phyloP scores from a whole-genome alignment of 1,140 invertebrate genomes.

The Drosophila persimilis region DNA sequence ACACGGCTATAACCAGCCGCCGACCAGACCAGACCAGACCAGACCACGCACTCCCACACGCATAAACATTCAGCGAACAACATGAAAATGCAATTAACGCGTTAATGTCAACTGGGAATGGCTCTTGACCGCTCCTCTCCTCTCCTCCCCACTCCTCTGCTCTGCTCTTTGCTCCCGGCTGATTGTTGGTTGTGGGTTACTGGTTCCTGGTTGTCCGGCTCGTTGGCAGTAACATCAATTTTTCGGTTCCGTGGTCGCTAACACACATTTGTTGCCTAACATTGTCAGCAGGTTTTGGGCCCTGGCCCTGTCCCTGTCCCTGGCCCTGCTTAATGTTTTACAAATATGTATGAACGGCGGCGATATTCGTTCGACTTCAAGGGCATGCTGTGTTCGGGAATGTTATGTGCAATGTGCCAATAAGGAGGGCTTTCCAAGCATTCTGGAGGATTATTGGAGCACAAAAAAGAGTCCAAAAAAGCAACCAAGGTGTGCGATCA shows the following conservation, averaged over 20 bases:
- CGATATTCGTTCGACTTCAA: too few species aligned
- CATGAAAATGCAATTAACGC: constrained; percentile 81
- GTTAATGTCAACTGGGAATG: constrained; percentile 74
- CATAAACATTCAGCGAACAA: constrained; percentile 46
- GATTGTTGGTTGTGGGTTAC: constrained; percentile 15
- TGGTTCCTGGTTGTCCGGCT: constrained; percentile 6
- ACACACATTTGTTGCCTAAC: constrained; percentile 50
- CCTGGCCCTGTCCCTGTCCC: too few species aligned
- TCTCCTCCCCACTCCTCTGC: neutral
- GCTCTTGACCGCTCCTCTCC: constrained; percentile 30
- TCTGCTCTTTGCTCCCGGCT: too few species aligned
- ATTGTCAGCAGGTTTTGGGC: neutral
- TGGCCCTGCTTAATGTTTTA: constrained; percentile 33
- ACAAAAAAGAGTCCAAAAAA: too few species aligned
- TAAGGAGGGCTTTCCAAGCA: too few species aligned
- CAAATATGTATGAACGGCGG: constrained; percentile 28
- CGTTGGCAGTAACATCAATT: constrained; percentile 30
- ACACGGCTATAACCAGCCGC: constrained; percentile 16
- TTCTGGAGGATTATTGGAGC: too few species aligned
- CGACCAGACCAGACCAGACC: too few species aligned
- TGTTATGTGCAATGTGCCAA: too few species aligned
- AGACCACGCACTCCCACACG: constrained; percentile 32
- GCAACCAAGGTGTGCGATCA: too few species aligned
- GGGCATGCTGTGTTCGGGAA: neutral
- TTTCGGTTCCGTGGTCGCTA: constrained; percentile 34